phyloP scores from a whole-genome alignment of 2,113 vertebrate species.

The Salvelinus namaycush region DNA sequence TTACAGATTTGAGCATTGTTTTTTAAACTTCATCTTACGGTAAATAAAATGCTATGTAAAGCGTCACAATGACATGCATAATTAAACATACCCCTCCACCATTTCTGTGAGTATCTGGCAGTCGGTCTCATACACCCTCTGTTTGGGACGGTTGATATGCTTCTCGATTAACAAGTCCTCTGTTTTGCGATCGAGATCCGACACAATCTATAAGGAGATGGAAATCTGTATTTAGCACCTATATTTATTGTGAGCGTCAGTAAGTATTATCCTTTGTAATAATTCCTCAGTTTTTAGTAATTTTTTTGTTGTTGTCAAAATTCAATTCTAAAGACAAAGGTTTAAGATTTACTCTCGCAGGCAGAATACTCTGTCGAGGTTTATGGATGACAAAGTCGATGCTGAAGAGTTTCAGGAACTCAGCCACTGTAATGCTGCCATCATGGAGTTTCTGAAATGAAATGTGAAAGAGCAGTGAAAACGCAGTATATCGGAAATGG shows the following conservation, averaged over 20 bases:
- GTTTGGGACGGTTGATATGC: slow-evolving; percentile 80
- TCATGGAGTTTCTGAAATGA: slow-evolving; percentile 82
- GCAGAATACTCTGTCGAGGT: slow-evolving; percentile 83
- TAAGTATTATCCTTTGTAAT: neutral
- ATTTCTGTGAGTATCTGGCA: slow-evolving; percentile 73
- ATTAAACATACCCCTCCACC: slow-evolving; percentile 77
- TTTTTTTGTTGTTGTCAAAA: neutral
- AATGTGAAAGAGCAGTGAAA: slow-evolving; percentile 2
- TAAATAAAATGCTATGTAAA: neutral
- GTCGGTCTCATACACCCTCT: slow-evolving; percentile 83
- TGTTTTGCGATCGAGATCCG: slow-evolving; percentile 55
- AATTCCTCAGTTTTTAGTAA: neutral
- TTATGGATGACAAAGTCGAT: slow-evolving; percentile 87
- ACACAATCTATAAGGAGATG: slow-evolving; percentile 65
- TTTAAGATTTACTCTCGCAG: slow-evolving; percentile 72
- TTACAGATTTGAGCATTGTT: neutral
- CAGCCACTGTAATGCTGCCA: slow-evolving; percentile 82
- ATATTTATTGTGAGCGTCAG: too few relatives aligned
- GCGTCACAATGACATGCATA: neutral
- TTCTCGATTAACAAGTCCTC: slow-evolving; percentile 79
- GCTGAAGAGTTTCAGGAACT: slow-evolving; percentile 88
- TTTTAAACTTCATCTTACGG: neutral
- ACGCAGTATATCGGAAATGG: neutral
- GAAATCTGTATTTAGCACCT: slow-evolving; percentile 28
- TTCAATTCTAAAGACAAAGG: neutral